Evolutionary conservation across 2,888 invertebrate genomes (phyloP).

Genomic region (Acrobasis repandana): DNA sequence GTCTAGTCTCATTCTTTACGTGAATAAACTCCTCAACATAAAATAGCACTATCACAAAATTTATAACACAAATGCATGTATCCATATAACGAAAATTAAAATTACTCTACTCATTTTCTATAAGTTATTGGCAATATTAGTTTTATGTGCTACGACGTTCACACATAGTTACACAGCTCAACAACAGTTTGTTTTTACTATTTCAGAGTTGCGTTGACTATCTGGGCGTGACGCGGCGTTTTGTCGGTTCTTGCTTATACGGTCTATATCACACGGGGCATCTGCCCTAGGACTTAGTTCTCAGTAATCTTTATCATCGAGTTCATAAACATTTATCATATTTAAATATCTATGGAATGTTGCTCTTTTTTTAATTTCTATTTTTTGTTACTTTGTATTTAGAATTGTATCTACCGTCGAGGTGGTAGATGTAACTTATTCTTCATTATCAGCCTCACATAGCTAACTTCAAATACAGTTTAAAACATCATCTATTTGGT

Average conservation of each 20-base stretch:
- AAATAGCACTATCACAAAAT: too few relatives aligned
- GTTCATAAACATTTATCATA: not conserved
- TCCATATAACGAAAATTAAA: too few relatives aligned
- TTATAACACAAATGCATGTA: too few relatives aligned
- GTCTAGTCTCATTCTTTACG: too few relatives aligned
- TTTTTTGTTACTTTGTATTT: too few relatives aligned
- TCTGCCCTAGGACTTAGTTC: slow-evolving; percentile 68
- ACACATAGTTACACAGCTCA: slow-evolving; percentile 49
- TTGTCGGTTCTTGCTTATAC: slow-evolving; percentile 75
- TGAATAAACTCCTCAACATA: too few relatives aligned
- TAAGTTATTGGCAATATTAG: slow-evolving; percentile 23
- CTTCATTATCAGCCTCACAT: too few relatives aligned
- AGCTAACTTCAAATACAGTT: too few relatives aligned
- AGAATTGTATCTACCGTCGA: too few relatives aligned
- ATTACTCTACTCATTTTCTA: too few relatives aligned
- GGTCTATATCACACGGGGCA: slow-evolving; percentile 72
- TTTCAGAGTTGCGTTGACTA: slow-evolving; percentile 66
- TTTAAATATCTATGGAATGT: not conserved
- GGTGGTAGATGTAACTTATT: too few relatives aligned
- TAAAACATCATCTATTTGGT: too few relatives aligned
- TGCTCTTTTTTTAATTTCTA: not conserved
- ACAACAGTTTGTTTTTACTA: slow-evolving; percentile 49
- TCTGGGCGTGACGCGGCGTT: slow-evolving; percentile 75
- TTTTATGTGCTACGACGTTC: slow-evolving; percentile 26
- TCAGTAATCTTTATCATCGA: slow-evolving; percentile 31